These are phyloP conservation scores for Hipparchia semele DNA, from an alignment of 2,888 invertebrate genomes.

Conservation along the genomic window DNA sequence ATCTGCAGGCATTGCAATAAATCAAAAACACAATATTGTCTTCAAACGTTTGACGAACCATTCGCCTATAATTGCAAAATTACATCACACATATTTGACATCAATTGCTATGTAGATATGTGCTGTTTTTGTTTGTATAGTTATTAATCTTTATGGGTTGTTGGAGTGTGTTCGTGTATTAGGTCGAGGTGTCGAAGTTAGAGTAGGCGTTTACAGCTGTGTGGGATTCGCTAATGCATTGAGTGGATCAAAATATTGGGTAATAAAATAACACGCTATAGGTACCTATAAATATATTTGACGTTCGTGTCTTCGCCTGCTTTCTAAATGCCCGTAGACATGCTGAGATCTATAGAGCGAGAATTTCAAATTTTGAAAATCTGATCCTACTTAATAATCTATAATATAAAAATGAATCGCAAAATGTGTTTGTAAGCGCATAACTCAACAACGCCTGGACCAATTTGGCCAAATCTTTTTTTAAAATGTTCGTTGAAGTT, in stretches of 20 bases:
- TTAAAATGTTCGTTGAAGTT: too few species aligned
- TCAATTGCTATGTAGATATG: conserved; percentile 5
- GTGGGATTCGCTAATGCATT: conserved; percentile 44
- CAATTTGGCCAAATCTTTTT: too few species aligned
- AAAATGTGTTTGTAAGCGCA: too few species aligned
- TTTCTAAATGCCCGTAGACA: background rate
- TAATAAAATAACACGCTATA: conserved; percentile 37
- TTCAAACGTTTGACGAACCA: conserved; percentile 1
- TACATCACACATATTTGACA: conserved; percentile 4
- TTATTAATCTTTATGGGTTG: conserved; percentile 5
- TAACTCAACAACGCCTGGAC: too few species aligned
- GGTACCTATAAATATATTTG: background rate
- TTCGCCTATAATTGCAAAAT: conserved; percentile 1
- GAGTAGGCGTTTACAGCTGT: conserved; percentile 43
- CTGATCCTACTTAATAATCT: background rate
- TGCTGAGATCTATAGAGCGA: too few species aligned
- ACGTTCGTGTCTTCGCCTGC: background rate
- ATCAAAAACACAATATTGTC: conserved; percentile 30
- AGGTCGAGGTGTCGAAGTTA: conserved; percentile 41
- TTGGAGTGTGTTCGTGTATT: conserved; percentile 27
- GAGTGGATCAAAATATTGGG: conserved; percentile 42
- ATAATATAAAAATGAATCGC: too few species aligned
- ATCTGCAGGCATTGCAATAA: conserved; percentile 33
- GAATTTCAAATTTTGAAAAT: too few species aligned
- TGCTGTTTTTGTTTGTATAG: conserved; percentile 13